Evolutionary conservation across 2,888 invertebrate species (phyloP).

Genomic region (Alsophila aescularia): DNA sequence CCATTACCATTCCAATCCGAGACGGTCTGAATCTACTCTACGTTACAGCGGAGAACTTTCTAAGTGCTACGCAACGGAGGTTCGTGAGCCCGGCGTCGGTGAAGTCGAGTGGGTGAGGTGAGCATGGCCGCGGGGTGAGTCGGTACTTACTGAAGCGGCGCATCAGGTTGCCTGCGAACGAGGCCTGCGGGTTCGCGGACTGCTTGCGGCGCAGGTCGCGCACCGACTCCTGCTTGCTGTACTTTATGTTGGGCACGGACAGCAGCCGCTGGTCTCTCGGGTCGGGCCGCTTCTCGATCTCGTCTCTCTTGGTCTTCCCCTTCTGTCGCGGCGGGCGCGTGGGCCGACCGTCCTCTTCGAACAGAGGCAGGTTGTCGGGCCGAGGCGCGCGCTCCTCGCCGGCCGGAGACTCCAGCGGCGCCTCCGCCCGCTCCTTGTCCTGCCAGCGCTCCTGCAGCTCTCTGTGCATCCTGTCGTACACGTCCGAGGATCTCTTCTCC

Average conservation of each 20-base stretch:
- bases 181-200: slow-evolving; percentile 70
- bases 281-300: slow-evolving; percentile 38
- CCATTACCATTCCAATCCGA: slow-evolving; percentile 75
- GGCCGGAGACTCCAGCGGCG: slow-evolving; percentile 32
- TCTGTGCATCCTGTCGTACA: slow-evolving; percentile 72
- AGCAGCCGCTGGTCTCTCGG: slow-evolving; percentile 15
- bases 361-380: slow-evolving; percentile 86
- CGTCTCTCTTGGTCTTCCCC: slow-evolving; percentile 37
- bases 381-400: slow-evolving; percentile 58
- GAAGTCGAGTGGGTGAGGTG: slow-evolving; percentile 46
- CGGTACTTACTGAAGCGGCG: slow-evolving; percentile 94
- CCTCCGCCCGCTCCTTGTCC: slow-evolving; percentile 62
- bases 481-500: slow-evolving; percentile 63
- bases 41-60: slow-evolving; percentile 56
- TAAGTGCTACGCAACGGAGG: slow-evolving; percentile 55
- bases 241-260: slow-evolving; percentile 12
- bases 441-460: slow-evolving; percentile 78
- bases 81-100: slow-evolving; percentile 50
- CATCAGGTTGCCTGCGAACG: slow-evolving; percentile 90
- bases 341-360: slow-evolving; percentile 63
- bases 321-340: slow-evolving; percentile 69
- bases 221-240: slow-evolving; percentile 54
- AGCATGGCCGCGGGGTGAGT: slow-evolving; percentile 41
- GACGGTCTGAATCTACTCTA: slow-evolving; percentile 69
- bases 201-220: slow-evolving; percentile 84